A percentile compares a stretch with the other conserved stretches of the same genome.
Conservation (phyloP, 1,140 invertebrate species). For the Tetramorium simillimum region DNA sequence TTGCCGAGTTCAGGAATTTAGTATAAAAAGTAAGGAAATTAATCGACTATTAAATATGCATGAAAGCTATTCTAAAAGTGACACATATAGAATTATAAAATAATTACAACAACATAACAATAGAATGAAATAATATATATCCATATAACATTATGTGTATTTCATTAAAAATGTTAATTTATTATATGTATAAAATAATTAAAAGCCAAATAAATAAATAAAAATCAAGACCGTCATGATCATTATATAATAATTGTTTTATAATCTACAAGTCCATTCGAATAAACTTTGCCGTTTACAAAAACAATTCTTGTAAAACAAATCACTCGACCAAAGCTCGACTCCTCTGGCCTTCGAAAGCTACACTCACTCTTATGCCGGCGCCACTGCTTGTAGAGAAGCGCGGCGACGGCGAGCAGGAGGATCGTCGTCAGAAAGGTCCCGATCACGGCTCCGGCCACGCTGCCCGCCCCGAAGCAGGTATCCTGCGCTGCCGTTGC, state of each 20-base stretch:
- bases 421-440: conserved; percentile 85
- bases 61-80: no score
- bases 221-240: no score
- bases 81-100: no score
- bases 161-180: no score
- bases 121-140: neutral
- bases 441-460: conserved; percentile 86
- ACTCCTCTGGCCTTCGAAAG: neutral
- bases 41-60: neutral
- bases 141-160: neutral
- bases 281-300: neutral
- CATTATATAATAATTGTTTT: neutral
- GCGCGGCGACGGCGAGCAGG: conserved; percentile 80
- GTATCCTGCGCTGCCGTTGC: conserved; percentile 64
- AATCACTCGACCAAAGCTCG: neutral
- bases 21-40: neutral
- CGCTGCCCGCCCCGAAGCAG: conserved; percentile 84
- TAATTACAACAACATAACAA: no score
- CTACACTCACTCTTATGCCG: conserved; percentile 83
- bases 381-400: conserved; percentile 85
- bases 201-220: no score
- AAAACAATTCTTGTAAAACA: neutral
- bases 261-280: neutral
- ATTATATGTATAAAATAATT: no score
- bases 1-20: neutral